phyloP scores from a whole-genome alignment of 2,113 vertebrate genomes.

The Python bivittatus region DNA sequence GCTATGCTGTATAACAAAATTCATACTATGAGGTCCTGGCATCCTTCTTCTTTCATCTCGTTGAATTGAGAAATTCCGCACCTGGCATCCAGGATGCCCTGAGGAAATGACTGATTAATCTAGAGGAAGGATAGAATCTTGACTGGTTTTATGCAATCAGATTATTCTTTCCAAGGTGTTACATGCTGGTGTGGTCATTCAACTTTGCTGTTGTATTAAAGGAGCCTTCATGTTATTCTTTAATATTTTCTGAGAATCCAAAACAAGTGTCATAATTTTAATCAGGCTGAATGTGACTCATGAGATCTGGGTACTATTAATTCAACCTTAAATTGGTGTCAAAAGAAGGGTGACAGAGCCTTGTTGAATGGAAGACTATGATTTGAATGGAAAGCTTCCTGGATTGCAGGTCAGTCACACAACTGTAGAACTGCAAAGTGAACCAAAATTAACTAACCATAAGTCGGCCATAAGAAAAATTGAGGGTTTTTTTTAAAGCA shows the following conservation, averaged over 20 bases:
- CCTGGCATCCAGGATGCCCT: slow-evolving; percentile 6
- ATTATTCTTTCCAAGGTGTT: not conserved
- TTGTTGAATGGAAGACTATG: not conserved
- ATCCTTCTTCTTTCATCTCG: not conserved
- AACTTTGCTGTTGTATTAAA: not conserved
- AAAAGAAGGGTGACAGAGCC: not conserved
- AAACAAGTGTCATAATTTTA: not conserved
- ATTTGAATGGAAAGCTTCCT: not conserved
- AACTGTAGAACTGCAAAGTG: not conserved
- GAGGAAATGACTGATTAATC: slow-evolving; percentile 9
- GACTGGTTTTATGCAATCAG: not conserved
- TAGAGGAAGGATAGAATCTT: not conserved
- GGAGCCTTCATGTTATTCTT: too few species aligned
- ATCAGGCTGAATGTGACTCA: not conserved
- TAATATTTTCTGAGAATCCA: not conserved
- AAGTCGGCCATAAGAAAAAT: not conserved
- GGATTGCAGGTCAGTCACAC: not conserved
- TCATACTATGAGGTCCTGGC: not conserved
- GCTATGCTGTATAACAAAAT: not conserved
- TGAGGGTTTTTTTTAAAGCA: not conserved
- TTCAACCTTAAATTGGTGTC: not conserved
- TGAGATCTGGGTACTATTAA: not conserved
- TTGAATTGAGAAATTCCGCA: slow-evolving; percentile 22
- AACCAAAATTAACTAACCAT: not conserved
- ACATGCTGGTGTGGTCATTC: not conserved